Evolutionary conservation across 2,797 vertebrate species (phyloP).

Genomic region (Alcedo atthis): DNA sequence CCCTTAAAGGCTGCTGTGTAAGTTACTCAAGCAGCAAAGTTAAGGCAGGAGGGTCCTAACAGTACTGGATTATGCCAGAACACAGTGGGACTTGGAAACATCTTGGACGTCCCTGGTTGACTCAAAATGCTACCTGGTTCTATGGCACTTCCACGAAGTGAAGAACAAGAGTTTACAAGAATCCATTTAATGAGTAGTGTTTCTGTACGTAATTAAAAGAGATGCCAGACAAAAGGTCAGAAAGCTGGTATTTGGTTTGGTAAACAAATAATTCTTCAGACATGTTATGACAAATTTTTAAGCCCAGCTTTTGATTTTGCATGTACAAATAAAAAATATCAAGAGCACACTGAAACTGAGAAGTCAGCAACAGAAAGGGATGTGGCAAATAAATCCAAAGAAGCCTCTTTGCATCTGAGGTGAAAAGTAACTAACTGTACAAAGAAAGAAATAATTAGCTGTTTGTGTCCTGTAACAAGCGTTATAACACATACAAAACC

Average conservation of each 20-base stretch:
- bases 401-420: not conserved
- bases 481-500: not conserved
- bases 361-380: not conserved
- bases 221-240: not conserved
- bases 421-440: not conserved
- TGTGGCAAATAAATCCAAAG: not conserved
- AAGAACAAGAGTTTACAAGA: not conserved
- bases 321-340: not conserved
- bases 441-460: not conserved
- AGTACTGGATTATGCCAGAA: rapidly evolving
- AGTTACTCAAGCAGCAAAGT: not conserved
- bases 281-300: not conserved
- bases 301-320: not conserved
- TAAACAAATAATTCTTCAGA: not conserved
- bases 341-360: not conserved
- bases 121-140: not conserved
- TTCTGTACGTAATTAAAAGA: not conserved
- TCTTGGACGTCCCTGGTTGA: not conserved
- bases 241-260: not conserved
- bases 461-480: not conserved
- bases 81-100: not conserved
- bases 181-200: not conserved
- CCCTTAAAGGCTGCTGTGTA: not conserved
- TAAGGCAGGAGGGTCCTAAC: not conserved
- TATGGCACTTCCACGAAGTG: not conserved